Conservation (phyloP, 2,888 invertebrate genomes). For the Stenichneumon culpator region DNA sequence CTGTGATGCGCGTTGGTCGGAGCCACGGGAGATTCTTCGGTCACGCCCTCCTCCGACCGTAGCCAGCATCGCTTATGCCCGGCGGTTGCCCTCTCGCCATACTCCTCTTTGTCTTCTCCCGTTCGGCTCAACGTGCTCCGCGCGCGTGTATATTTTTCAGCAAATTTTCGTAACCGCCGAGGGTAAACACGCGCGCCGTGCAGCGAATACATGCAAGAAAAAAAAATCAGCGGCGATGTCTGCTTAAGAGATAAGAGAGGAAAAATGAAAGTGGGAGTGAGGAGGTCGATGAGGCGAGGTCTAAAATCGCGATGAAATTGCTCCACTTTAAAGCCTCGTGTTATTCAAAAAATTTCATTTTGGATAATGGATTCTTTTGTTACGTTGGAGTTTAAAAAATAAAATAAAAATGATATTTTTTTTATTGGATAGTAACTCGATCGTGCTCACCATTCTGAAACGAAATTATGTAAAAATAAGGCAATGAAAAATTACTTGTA, state of each 20-base stretch:
- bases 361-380: neutral
- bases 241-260: neutral
- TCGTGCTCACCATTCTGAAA: neutral
- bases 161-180: slow-evolving; percentile 31
- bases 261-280: neutral
- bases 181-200: neutral
- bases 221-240: neutral
- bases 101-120: slow-evolving; percentile 2
- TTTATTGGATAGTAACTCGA: neutral
- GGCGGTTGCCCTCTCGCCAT: slow-evolving; percentile 26
- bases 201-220: neutral
- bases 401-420: neutral
- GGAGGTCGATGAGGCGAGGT: neutral
- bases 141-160: slow-evolving; percentile 11
- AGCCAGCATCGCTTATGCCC: slow-evolving; percentile 32
- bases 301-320: neutral
- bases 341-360: neutral
- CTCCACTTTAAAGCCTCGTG: neutral
- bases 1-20: slow-evolving; percentile 63
- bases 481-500: neutral
- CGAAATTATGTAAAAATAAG: neutral
- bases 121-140: neutral
- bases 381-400: neutral
- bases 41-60: slow-evolving; percentile 64
- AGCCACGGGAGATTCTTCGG: slow-evolving; percentile 64